Evolutionary conservation across 2,113 vertebrate species (phyloP).

Genomic region (Alosa alosa): DNA sequence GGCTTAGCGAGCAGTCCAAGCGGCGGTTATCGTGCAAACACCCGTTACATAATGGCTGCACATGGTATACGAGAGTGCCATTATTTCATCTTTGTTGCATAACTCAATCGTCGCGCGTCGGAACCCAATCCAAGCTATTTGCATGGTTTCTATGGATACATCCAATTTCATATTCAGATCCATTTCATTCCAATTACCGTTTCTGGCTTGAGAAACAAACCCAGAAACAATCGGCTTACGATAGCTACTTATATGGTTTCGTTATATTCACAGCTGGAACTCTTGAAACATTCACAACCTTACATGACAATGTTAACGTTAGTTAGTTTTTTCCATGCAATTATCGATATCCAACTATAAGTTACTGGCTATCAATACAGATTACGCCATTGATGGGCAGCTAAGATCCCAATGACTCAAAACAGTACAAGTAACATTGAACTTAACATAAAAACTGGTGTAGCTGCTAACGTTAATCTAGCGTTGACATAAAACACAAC

Average conservation of each 20-base stretch:
- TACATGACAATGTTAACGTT: no score
- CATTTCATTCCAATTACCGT: not conserved
- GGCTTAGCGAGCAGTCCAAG: not conserved
- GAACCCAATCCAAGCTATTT: conserved; percentile 46
- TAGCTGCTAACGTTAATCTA: no score
- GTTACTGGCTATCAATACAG: no score
- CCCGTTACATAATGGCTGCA: conserved; percentile 65
- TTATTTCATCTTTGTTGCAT: conserved; percentile 68
- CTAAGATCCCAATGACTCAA: no score
- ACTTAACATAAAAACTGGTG: no score
- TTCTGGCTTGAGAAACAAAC: not conserved
- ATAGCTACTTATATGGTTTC: not conserved
- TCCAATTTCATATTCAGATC: conserved; percentile 20
- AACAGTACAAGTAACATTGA: no score
- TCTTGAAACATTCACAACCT: not conserved
- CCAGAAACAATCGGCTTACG: not conserved
- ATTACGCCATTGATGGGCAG: no score
- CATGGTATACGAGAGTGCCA: conserved; percentile 53
- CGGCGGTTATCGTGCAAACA: not conserved
- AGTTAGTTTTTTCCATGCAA: not conserved
- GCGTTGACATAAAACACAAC: no score
- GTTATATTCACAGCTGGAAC: not conserved
- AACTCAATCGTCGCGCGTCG: conserved; percentile 58
- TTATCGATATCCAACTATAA: not conserved
- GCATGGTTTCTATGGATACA: conserved; percentile 72